phyloP scores from a whole-genome alignment of 2,113 vertebrate genomes.

The Vidua macroura region DNA sequence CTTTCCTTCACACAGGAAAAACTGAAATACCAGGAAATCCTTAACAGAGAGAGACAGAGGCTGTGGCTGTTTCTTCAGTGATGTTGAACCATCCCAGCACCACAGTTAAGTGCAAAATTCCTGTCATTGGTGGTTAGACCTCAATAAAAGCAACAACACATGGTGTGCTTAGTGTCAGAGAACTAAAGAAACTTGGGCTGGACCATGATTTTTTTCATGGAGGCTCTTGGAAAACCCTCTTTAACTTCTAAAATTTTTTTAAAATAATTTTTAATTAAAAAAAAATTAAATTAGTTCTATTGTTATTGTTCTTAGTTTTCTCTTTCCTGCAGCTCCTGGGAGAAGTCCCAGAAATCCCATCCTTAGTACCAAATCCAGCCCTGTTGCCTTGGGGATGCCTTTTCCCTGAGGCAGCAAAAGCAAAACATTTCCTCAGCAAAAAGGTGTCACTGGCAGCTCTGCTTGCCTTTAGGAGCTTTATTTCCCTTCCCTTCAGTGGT shows the following conservation, averaged over 20 bases:
- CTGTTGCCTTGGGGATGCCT: not conserved
- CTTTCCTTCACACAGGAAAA: not conserved
- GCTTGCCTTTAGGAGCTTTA: not conserved
- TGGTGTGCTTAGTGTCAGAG: not conserved
- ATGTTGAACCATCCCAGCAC: not conserved
- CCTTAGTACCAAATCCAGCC: not conserved
- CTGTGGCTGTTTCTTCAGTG: not conserved
- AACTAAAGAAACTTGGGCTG: not conserved
- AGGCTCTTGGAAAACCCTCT: not conserved
- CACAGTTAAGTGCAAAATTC: not conserved
- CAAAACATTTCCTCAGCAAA: not conserved
- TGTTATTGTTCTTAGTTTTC: not conserved
- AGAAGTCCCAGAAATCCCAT: not conserved
- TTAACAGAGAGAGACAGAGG: not conserved
- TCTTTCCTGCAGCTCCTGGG: not conserved
- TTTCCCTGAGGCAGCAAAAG: not conserved
- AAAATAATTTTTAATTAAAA: no score
- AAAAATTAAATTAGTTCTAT: not conserved
- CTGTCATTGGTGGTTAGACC: no score
- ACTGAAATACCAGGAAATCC: not conserved
- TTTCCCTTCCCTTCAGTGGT: fast-evolving
- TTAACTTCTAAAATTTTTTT: not conserved
- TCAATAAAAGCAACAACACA: not conserved
- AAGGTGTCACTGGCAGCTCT: not conserved
- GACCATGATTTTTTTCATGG: fast-evolving